Conservation (phyloP, 2,888 invertebrate species). For the Pteria penguin region DNA sequence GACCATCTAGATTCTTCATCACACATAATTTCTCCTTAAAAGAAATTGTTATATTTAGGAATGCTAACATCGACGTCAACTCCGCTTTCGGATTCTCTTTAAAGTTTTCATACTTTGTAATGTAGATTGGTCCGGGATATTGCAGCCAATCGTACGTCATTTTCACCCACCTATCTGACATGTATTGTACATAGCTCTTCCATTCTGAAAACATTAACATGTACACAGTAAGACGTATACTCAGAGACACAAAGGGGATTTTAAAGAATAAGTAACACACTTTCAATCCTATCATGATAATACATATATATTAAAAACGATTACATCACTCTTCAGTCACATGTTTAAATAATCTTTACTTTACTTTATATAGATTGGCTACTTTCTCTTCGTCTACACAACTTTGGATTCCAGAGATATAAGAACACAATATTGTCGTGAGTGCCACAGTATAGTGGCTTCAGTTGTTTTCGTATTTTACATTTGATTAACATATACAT, state of each 20-base stretch:
- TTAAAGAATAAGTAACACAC: neutral
- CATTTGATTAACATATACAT: no score
- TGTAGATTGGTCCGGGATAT: conserved; percentile 48
- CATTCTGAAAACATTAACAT: no score
- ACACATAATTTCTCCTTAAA: conserved; percentile 46
- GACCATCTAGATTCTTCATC: conserved; percentile 40
- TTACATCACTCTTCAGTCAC: neutral
- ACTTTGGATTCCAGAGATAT: no score
- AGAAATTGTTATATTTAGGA: conserved; percentile 37
- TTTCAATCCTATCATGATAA: no score
- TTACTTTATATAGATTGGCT: no score
- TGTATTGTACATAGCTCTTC: conserved; percentile 37
- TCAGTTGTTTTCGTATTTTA: no score
- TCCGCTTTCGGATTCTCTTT: conserved; percentile 28
- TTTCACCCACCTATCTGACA: conserved; percentile 43
- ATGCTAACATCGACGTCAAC: conserved; percentile 40
- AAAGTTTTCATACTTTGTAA: conserved; percentile 45
- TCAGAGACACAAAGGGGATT: no score
- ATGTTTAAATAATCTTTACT: no score
- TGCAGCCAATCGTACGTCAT: conserved; percentile 54
- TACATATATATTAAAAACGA: no score
- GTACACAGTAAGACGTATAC: neutral
- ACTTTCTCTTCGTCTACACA: no score
- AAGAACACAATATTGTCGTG: no score
- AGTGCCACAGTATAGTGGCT: no score